These are phyloP conservation scores for Cheilosia urbana DNA, from an alignment of 2,888 invertebrate species.

Conservation along the genomic window DNA sequence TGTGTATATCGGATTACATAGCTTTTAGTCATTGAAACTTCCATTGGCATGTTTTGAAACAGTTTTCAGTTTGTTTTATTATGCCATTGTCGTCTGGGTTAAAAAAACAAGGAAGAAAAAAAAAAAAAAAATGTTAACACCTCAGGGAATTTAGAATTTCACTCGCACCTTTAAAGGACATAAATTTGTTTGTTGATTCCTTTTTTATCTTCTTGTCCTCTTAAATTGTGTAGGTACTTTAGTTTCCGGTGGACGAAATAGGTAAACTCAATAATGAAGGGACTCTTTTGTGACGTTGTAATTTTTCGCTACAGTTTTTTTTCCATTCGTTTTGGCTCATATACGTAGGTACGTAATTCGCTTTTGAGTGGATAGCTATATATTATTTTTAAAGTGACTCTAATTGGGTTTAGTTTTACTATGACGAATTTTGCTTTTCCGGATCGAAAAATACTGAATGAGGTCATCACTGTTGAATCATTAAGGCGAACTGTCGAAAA, in stretches of 20 bases:
- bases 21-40: slow-evolving; percentile 28
- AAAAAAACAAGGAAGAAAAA: no score
- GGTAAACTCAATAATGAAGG: slow-evolving; percentile 53
- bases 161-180: slow-evolving; percentile 69
- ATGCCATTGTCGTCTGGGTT: slow-evolving; percentile 28
- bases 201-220: slow-evolving; percentile 14
- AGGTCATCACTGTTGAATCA: slow-evolving; percentile 4
- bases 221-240: slow-evolving; percentile 19
- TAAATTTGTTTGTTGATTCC: slow-evolving; percentile 66
- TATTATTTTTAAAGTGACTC: background rate
- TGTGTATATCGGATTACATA: slow-evolving; percentile 47
- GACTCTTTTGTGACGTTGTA: slow-evolving; percentile 23
- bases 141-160: slow-evolving; percentile 47
- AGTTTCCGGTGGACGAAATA: slow-evolving; percentile 48
- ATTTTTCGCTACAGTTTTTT: background rate
- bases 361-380: background rate
- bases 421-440: slow-evolving; percentile 3
- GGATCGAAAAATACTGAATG: slow-evolving; percentile 10
- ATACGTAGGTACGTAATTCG: background rate
- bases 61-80: slow-evolving; percentile 34
- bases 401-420: slow-evolving; percentile 45
- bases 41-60: slow-evolving; percentile 29
- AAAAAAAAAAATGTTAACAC: background rate
- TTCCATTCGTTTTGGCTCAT: background rate
- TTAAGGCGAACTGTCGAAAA: background rate